These are phyloP conservation scores for Xylocampa areola DNA, from an alignment of 2,888 invertebrate genomes.

Conservation along the genomic window DNA sequence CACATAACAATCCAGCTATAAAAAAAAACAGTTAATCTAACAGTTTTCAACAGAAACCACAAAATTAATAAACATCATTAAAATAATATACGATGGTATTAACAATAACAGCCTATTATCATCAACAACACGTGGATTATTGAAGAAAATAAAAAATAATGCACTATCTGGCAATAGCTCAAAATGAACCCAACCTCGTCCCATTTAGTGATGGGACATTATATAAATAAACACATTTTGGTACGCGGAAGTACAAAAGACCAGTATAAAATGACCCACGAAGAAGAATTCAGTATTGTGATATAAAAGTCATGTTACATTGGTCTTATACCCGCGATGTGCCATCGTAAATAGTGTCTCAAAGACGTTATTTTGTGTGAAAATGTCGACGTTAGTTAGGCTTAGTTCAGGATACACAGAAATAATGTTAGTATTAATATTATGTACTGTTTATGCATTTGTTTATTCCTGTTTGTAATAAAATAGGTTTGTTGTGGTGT, in stretches of 20 bases:
- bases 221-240: conserved; percentile 60
- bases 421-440: conserved; percentile 32
- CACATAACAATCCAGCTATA: background rate
- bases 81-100: conserved; percentile 32
- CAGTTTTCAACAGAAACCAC: conserved; percentile 1
- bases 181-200: conserved; percentile 58
- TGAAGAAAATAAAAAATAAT: conserved; percentile 45
- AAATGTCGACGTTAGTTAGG: conserved; percentile 45
- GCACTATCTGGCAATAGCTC: conserved; percentile 63
- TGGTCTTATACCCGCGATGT: conserved; percentile 44
- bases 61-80: conserved; percentile 18
- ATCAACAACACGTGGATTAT: conserved; percentile 35
- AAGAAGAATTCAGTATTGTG: background rate
- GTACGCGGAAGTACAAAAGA: conserved; percentile 55
- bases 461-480: conserved; percentile 3
- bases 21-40: background rate
- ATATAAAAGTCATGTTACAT: conserved; percentile 4
- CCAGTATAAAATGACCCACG: conserved; percentile 25
- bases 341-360: conserved; percentile 50
- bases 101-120: conserved; percentile 34
- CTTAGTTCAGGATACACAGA: conserved; percentile 33
- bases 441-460: conserved; percentile 14
- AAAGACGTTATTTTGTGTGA: conserved; percentile 59
- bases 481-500: background rate
- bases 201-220: conserved; percentile 50